Conservation (phyloP, 2,113 vertebrate species). For the Trogon surrucura region DNA sequence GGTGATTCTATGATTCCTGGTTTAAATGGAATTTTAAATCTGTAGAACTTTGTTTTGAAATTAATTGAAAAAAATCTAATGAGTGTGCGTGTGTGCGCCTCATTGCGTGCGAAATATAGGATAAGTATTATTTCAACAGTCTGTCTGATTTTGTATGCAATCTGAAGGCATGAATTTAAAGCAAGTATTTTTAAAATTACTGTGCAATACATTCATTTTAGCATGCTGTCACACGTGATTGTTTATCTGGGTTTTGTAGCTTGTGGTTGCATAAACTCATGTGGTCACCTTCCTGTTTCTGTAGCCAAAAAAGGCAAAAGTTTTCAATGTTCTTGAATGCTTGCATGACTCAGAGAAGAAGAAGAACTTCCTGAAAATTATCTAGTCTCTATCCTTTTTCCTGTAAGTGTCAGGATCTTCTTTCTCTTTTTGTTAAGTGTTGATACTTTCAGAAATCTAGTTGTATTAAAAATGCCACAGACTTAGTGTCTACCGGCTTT, state of each 20-base stretch:
- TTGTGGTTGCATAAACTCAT: background rate
- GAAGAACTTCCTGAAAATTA: slow-evolving; percentile 5
- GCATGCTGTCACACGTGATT: background rate
- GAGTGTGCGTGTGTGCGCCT: accelerated
- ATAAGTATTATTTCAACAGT: background rate
- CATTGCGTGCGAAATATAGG: background rate
- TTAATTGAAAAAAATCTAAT: background rate
- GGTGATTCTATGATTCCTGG: background rate
- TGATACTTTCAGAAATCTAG: background rate
- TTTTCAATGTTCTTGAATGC: background rate
- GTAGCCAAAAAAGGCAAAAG: background rate
- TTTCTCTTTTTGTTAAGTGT: background rate
- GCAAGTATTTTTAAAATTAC: background rate
- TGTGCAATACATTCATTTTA: background rate
- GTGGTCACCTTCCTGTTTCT: background rate
- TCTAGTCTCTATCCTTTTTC: background rate
- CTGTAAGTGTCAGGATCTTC: background rate
- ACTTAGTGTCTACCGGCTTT: background rate
- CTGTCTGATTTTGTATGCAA: background rate
- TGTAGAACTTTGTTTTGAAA: background rate
- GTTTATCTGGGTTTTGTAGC: background rate
- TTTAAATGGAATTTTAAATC: background rate
- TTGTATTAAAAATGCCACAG: background rate
- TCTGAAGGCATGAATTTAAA: background rate
- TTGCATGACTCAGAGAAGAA: slow-evolving; percentile 4